These are phyloP conservation scores for Noctuana brunneofusca DNA, from an alignment of 2,888 invertebrate species.

Conservation along the genomic window DNA sequence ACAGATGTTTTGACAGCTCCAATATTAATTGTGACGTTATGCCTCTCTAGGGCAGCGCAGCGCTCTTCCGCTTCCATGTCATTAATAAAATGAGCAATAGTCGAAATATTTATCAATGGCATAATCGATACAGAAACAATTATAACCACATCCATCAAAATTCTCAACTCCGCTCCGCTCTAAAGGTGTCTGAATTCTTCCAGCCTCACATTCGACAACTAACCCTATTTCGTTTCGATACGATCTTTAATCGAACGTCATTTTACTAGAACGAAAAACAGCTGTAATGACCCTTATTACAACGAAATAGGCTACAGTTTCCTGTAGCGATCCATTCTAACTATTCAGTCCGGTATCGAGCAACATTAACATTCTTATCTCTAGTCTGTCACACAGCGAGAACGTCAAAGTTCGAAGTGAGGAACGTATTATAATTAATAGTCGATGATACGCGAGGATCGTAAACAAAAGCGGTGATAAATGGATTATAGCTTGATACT, in stretches of 20 bases:
- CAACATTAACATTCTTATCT: slow-evolving; percentile 82
- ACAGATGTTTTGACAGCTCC: slow-evolving; percentile 80
- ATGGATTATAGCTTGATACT: slow-evolving; percentile 79
- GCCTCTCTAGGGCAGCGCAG: slow-evolving; percentile 70
- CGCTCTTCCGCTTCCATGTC: slow-evolving; percentile 79
- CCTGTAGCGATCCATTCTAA: slow-evolving; percentile 35
- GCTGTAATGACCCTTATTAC: slow-evolving; percentile 39
- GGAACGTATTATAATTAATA: slow-evolving; percentile 82
- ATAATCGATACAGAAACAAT: slow-evolving; percentile 83
- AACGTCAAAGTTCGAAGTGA: slow-evolving; percentile 82
- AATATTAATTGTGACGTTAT: slow-evolving; percentile 80
- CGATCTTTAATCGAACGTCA: slow-evolving; percentile 50
- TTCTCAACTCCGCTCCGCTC: slow-evolving; percentile 67
- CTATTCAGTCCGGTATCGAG: slow-evolving; percentile 55
- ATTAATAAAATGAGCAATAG: slow-evolving; percentile 83
- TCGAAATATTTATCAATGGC: slow-evolving; percentile 82
- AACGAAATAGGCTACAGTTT: slow-evolving; percentile 51
- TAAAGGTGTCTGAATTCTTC: slow-evolving; percentile 55
- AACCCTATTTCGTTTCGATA: slow-evolving; percentile 46
- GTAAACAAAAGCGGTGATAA: slow-evolving; percentile 83
- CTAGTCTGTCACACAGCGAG: slow-evolving; percentile 80
- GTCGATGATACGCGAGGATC: slow-evolving; percentile 81
- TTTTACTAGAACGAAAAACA: not conserved
- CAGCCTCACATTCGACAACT: slow-evolving; percentile 43
- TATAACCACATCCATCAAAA: slow-evolving; percentile 82